A percentile compares a stretch with the other conserved stretches of the same genome.
These are phyloP conservation scores for Hydrocynus forskahlii DNA, from an alignment of 2,797 vertebrate species.

Conservation along the genomic window DNA sequence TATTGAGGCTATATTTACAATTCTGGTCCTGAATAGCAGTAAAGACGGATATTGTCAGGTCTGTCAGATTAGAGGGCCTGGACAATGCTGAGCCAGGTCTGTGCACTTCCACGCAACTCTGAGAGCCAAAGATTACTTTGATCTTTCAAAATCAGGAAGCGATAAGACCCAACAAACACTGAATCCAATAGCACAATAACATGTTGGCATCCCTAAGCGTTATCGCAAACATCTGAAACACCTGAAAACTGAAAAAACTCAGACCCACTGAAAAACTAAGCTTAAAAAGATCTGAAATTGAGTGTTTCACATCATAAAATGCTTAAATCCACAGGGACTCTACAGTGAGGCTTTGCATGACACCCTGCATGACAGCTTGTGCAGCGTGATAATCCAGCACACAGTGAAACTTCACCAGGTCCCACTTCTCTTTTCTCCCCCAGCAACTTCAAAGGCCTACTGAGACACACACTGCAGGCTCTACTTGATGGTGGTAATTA, in stretches of 20 bases:
- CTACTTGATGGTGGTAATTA: conserved; percentile 49
- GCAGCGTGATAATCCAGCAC: neutral
- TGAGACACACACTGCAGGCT: conserved; percentile 21
- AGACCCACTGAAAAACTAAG: no score
- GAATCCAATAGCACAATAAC: conserved; percentile 34
- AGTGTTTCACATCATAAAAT: neutral
- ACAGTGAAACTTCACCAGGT: conserved; percentile 43
- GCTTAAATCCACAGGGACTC: neutral
- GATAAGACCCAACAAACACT: conserved; percentile 42
- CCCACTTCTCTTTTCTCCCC: conserved; percentile 35
- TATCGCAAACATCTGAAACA: neutral
- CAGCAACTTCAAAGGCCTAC: conserved; percentile 39
- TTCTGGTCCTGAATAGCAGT: neutral
- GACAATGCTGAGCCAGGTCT: conserved; percentile 4
- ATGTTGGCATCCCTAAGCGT: conserved; percentile 19
- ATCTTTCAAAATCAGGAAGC: conserved; percentile 43
- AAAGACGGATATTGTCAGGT: conserved; percentile 3
- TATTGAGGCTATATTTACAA: neutral
- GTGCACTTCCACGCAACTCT: conserved; percentile 13
- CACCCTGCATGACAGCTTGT: neutral
- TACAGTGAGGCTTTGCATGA: conserved; percentile 14
- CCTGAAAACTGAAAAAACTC: neutral
- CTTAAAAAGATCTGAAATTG: neutral
- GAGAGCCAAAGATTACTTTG: conserved; percentile 10
- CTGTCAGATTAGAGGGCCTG: conserved; percentile 31